Evolutionary conservation across 2,888 invertebrate genomes (phyloP).

Genomic region (Leucophenga montana): DNA sequence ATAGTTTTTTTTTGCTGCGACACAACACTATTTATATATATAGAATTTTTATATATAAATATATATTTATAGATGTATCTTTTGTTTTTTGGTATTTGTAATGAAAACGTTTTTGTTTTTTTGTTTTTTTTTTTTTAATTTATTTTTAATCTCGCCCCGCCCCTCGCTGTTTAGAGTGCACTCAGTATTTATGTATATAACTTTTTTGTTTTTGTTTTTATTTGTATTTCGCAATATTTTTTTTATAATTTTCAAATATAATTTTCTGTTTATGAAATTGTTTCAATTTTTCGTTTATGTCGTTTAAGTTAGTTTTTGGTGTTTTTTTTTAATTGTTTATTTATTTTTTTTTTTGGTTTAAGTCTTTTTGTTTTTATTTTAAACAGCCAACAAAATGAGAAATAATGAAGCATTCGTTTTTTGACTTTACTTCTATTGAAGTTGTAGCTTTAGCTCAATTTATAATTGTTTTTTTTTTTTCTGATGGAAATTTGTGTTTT

Average conservation of each 20-base stretch:
- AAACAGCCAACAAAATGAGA: conserved; percentile 65
- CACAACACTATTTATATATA: not conserved
- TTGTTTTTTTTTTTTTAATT: conserved; percentile 48
- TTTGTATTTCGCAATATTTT: conserved; percentile 38
- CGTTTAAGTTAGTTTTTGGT: conserved; percentile 28
- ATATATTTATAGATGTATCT: conserved; percentile 38
- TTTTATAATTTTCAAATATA: conserved; percentile 69
- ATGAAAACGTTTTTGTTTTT: conserved; percentile 34
- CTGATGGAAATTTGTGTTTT: no score
- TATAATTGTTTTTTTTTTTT: no score
- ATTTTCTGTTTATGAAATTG: conserved; percentile 63
- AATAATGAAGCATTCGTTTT: conserved; percentile 7
- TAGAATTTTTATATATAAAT: conserved; percentile 37
- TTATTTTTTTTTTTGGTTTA: conserved; percentile 39
- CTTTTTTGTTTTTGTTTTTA: conserved; percentile 41
- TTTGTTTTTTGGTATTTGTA: conserved; percentile 24
- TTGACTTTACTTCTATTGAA: conserved; percentile 31
- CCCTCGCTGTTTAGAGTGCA: conserved; percentile 73
- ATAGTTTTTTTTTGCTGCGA: conserved; percentile 45
- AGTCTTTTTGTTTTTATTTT: conserved; percentile 57
- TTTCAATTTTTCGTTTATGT: conserved; percentile 31
- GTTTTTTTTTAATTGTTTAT: conserved; percentile 36
- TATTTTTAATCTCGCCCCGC: conserved; percentile 73
- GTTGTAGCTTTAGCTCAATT: conserved; percentile 11
- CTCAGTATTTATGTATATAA: conserved; percentile 68